These are phyloP conservation scores for Calycopis cecrops DNA, from an alignment of 1,140 invertebrate species.

Conservation along the genomic window DNA sequence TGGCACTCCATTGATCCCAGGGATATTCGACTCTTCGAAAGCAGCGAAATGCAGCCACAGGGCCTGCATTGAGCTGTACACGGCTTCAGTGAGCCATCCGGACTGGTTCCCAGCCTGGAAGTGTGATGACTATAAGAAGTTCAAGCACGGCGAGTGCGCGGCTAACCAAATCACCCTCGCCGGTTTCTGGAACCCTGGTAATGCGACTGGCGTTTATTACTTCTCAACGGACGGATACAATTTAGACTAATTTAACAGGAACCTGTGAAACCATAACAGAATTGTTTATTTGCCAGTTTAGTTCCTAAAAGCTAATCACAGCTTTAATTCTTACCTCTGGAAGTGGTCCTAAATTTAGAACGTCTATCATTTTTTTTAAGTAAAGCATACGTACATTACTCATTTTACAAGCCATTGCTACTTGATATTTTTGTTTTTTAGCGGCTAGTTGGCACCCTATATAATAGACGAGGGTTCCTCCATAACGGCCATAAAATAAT, in stretches of 20 bases:
- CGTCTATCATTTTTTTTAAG: too few species aligned
- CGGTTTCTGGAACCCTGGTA: conserved; percentile 67
- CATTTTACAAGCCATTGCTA: too few species aligned
- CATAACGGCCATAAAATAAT: too few species aligned
- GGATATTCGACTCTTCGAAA: conserved; percentile 55
- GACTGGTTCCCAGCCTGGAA: conserved; percentile 51
- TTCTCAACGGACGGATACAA: conserved; percentile 54
- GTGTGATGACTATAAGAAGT: conserved; percentile 55
- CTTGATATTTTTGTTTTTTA: too few species aligned
- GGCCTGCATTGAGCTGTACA: conserved; percentile 79
- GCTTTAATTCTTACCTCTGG: too few species aligned
- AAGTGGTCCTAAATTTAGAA: too few species aligned
- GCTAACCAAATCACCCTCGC: conserved; percentile 47
- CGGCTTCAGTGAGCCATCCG: conserved; percentile 75
- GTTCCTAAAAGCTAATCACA: too few species aligned
- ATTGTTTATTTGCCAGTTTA: too few species aligned
- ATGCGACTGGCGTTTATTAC: conserved; percentile 55
- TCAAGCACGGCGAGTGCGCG: conserved; percentile 47
- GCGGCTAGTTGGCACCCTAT: too few species aligned
- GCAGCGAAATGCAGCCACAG: conserved; percentile 78
- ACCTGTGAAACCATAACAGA: neutral
- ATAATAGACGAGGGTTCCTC: too few species aligned
- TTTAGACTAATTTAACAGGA: conserved; percentile 19
- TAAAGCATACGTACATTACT: too few species aligned
- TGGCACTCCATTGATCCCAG: conserved; percentile 64